Base-by-base conservation (phyloP, 2,888 invertebrate genomes). In the Drosophila aldrichi region DNA sequence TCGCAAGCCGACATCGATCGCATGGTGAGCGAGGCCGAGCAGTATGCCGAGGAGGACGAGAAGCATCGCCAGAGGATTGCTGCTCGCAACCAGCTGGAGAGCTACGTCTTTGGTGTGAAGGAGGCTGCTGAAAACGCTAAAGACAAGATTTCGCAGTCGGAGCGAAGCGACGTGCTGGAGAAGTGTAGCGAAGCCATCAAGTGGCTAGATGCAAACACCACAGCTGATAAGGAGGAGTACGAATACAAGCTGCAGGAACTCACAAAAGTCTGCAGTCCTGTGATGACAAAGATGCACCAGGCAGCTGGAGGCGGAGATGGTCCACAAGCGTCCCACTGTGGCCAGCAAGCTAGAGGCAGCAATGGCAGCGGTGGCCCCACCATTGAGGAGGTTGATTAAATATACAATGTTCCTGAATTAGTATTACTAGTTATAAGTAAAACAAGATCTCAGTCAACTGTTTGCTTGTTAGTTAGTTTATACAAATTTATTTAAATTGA, bases 1-100 rank as follows among this genome's bases (percentile, higher is more conserved):
- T 96, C 96, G 20, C 96, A 97, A 90, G 95, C 95, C 10, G 97
- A 97, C 18, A 97, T 97, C 77, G 96, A 97, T 74, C 94, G 95
- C 70, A 97, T 96, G 96, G 92, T 96, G 38, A 92, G 94, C 5
- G 96, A 96, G 74, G 96, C 96, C 0, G 96, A 96, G 87, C 94
- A 93, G 57, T 96, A 96, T 92, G 94, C 95, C 49, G 96, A 95
- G 43, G 96, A 96, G 86, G 96, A 97, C 82, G 95, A 96, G 65
- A 94, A 94, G 78, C 96, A 96, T 81, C 93, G 95, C 16, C 95
- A 96, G 77, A 94, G 95, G 49, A 95, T 97, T 14, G 92, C 94
- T 0, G 94, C 96, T 25, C 94, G 96, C 73, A 97, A 97, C 93
- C 94, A 94, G 75, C 93, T 97, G 54, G 97, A 96, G 90, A 93